Evolutionary conservation across 30 jellyfish, hydroid and myxozoan species (phyloP).

Genomic region (Pelagia noctiluca): DNA sequence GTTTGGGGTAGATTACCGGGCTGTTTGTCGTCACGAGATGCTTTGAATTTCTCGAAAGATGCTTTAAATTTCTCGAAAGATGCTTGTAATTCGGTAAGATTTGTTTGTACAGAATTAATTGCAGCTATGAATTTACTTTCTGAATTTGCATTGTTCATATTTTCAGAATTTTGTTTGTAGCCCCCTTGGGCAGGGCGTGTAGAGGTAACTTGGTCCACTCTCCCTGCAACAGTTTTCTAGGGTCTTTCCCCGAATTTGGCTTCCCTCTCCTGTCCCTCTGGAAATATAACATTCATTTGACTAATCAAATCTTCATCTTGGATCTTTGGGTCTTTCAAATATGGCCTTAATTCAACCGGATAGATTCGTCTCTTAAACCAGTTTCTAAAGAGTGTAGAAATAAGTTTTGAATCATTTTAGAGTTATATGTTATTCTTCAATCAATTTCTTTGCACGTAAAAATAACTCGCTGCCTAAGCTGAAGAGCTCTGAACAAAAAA

Average conservation of each 20-base stretch:
- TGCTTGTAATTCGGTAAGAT: background rate
- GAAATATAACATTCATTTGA: background rate
- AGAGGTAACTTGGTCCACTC: background rate
- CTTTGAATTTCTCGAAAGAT: slow-evolving; percentile 41
- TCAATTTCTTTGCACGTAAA: background rate
- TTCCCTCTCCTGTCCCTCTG: slow-evolving; percentile 11
- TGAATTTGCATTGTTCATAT: background rate
- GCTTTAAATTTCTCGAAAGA: slow-evolving; percentile 14
- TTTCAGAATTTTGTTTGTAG: background rate
- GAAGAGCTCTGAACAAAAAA: background rate
- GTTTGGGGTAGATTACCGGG: slow-evolving; percentile 13
- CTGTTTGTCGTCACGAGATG: slow-evolving; percentile 21
- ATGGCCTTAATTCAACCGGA: background rate
- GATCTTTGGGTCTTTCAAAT: background rate
- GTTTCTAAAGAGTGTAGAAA: slow-evolving; percentile 1
- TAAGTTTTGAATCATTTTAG: background rate
- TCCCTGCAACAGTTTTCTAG: background rate
- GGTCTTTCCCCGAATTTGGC: background rate
- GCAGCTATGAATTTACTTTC: slow-evolving; percentile 3
- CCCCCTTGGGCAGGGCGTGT: background rate
- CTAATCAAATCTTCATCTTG: background rate
- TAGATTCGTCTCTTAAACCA: background rate
- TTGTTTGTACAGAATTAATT: background rate
- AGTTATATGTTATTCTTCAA: background rate
- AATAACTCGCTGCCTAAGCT: background rate